Evolutionary conservation across 2,888 invertebrate genomes (phyloP).

Genomic region (Halictus quadricinctus): DNA sequence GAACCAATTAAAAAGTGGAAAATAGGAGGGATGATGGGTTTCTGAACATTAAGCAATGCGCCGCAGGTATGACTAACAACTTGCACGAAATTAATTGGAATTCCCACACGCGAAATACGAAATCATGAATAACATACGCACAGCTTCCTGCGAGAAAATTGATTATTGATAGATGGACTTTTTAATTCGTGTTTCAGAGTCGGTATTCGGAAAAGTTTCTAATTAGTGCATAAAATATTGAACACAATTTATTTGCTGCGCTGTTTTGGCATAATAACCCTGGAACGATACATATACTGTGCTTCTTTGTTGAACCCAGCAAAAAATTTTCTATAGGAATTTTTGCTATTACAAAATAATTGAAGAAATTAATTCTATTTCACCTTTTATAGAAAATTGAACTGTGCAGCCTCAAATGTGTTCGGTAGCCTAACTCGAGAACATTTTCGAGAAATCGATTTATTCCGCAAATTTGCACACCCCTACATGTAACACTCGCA

Average conservation of each 20-base stretch:
- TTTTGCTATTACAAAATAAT: neutral
- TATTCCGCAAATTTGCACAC: neutral
- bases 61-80: neutral
- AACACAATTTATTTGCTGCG: neutral
- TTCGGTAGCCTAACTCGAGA: no score
- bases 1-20: neutral
- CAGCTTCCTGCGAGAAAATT: neutral
- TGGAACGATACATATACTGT: neutral
- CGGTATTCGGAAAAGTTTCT: neutral
- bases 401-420: no score
- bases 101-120: neutral
- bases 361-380: neutral
- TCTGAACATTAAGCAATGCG: neutral
- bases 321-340: neutral
- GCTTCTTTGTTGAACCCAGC: neutral
- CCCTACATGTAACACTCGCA: neutral
- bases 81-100: neutral
- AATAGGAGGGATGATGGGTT: neutral
- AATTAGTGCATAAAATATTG: neutral
- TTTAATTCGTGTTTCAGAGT: neutral
- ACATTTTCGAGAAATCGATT: neutral
- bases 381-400: no score
- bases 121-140: neutral
- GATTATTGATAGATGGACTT: neutral
- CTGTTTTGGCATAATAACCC: neutral